Conservation (phyloP, 2,888 invertebrate species). For the Eilema griseolum region DNA sequence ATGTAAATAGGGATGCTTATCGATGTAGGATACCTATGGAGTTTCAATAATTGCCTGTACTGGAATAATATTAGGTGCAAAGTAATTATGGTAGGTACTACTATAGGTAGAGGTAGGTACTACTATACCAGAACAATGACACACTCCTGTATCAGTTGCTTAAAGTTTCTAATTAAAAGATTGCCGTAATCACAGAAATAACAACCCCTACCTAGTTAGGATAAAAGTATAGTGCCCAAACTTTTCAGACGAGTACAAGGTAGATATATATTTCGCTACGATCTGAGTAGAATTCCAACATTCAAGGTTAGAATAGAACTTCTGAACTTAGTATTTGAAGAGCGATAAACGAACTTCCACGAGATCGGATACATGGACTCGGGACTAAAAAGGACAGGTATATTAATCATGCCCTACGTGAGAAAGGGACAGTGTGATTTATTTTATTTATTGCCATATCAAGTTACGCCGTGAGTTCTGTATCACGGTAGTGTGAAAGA, state of each 20-base stretch:
- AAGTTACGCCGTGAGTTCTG: constrained; percentile 69
- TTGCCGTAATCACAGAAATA: constrained; percentile 17
- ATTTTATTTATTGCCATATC: constrained; percentile 84
- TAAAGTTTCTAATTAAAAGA: constrained; percentile 29
- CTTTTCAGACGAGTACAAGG: constrained; percentile 19
- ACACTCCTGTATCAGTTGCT: constrained; percentile 16
- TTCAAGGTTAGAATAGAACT: constrained; percentile 82
- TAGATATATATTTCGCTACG: constrained; percentile 47
- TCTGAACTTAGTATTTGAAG: constrained; percentile 80
- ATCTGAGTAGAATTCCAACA: constrained; percentile 69
- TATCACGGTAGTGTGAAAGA: constrained; percentile 65
- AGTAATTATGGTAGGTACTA: no score
- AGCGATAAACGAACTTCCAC: constrained; percentile 77
- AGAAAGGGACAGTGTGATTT: constrained; percentile 63
- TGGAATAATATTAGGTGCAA: no score
- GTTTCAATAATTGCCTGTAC: no score
- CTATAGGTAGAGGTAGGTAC: no score
- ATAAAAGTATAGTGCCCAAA: constrained; percentile 18
- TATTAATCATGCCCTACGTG: constrained; percentile 30
- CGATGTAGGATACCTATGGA: no score
- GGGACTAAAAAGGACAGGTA: constrained; percentile 60
- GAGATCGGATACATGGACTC: constrained; percentile 62
- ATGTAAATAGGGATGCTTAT: no score
- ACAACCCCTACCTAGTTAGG: constrained; percentile 6
- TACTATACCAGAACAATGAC: no score